Conservation (phyloP, 2,797 vertebrate genomes). For the Pipistrellus pygmaeus region DNA sequence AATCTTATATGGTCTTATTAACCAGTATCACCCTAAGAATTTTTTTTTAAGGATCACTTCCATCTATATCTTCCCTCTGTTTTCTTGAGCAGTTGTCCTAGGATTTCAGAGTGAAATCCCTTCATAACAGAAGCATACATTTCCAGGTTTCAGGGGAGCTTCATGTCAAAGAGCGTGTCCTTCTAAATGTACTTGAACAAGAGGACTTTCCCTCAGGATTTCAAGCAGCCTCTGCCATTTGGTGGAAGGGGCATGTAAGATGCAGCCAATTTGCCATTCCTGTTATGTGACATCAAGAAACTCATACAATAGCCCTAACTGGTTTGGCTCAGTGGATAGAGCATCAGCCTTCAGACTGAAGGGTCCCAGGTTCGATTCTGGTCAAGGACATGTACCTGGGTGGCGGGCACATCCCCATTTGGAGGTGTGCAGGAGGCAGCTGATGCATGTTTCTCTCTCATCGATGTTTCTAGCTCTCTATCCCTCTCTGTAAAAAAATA, state of each 20-base stretch:
- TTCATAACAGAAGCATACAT: constrained; percentile 28
- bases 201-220: constrained; percentile 4
- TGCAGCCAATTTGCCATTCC: neutral
- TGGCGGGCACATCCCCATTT: no score
- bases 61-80: constrained; percentile 66
- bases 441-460: no score
- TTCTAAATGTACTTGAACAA: constrained; percentile 65
- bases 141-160: constrained; percentile 74
- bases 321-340: no score
- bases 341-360: no score
- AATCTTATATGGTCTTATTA: neutral
- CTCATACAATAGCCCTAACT: no score
- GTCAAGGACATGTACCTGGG: no score
- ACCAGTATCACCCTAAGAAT: neutral
- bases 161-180: constrained; percentile 56
- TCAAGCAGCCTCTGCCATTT: neutral
- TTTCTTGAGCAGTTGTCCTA: constrained; percentile 65
- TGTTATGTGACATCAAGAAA: neutral
- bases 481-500: no score
- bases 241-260: neutral
- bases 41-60: neutral
- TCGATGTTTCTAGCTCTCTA: no score
- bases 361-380: no score
- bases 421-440: no score
- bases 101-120: constrained; percentile 74